Conservation (phyloP, 92 coral and sea anemone genomes). For the Montipora capitata region DNA sequence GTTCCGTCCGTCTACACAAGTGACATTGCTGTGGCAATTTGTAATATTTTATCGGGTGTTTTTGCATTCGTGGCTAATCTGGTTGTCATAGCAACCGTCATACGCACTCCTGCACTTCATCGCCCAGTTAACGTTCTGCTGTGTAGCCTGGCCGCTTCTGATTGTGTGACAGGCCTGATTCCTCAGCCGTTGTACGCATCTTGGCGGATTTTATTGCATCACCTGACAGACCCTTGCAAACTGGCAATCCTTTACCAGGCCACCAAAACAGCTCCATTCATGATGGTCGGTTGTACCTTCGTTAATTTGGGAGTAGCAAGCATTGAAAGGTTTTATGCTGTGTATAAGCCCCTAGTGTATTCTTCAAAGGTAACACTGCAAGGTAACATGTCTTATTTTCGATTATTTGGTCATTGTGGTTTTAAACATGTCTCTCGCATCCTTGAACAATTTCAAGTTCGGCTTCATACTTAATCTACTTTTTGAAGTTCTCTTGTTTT, state of each 20-base stretch:
- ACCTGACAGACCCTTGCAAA: not conserved
- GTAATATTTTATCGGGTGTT: not conserved
- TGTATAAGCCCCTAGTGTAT: conserved; percentile 16
- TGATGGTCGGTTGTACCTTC: conserved; percentile 25
- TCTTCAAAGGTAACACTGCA: not conserved
- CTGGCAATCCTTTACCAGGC: conserved; percentile 9
- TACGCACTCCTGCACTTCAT: conserved; percentile 41
- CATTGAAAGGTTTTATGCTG: conserved; percentile 18
- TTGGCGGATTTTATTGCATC: conserved; percentile 37
- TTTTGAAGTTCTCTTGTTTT: too few species aligned
- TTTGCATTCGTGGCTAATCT: conserved; percentile 20
- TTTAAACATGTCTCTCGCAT: too few species aligned
- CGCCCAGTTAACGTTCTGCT: conserved; percentile 63
- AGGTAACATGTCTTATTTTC: not conserved
- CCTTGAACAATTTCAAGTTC: too few species aligned
- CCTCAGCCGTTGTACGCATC: conserved; percentile 52
- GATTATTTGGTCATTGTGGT: too few species aligned
- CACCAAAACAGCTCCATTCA: conserved; percentile 1
- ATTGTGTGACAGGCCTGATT: conserved; percentile 54
- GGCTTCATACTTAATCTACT: too few species aligned
- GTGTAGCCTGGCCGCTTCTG: conserved; percentile 57
- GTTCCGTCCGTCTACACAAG: conserved; percentile 10
- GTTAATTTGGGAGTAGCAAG: conserved; percentile 20
- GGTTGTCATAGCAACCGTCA: conserved; percentile 39
- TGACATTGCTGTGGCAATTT: not conserved